Evolutionary conservation across 2,888 invertebrate species (phyloP).

Genomic region (Branchellion lobata): DNA sequence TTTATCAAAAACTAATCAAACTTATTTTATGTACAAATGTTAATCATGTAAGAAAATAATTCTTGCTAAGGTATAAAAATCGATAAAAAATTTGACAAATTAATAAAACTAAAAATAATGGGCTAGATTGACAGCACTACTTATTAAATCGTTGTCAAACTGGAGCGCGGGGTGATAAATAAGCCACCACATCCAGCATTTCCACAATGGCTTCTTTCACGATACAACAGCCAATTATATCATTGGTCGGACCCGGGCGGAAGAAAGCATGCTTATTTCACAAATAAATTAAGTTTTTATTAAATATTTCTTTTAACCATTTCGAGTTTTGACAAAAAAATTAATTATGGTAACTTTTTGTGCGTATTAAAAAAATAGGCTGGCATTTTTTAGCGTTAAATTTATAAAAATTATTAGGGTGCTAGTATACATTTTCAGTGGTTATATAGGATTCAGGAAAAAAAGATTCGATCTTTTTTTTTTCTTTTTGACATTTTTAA

Average conservation of each 20-base stretch:
- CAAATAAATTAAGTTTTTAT: neutral
- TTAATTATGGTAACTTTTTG: neutral
- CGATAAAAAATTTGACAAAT: slow-evolving; percentile 9
- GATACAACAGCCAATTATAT: slow-evolving; percentile 3
- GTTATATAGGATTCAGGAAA: too few relatives aligned
- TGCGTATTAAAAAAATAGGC: neutral
- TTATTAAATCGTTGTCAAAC: slow-evolving; percentile 15
- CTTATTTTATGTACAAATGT: slow-evolving; percentile 10
- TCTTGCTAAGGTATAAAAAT: neutral
- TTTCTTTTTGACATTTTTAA: too few relatives aligned
- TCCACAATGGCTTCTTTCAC: slow-evolving; percentile 20
- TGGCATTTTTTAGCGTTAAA: neutral
- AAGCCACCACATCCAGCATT: slow-evolving; percentile 5
- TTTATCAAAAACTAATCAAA: slow-evolving; percentile 4
- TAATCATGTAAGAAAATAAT: neutral
- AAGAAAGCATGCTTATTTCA: slow-evolving; percentile 1
- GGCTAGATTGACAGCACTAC: neutral
- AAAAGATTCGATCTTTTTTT: too few relatives aligned
- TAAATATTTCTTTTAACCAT: neutral
- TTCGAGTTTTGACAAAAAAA: neutral
- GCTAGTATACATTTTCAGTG: too few relatives aligned
- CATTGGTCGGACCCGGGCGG: neutral
- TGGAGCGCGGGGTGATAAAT: slow-evolving; percentile 13
- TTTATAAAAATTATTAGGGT: too few relatives aligned
- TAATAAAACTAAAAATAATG: neutral